phyloP scores from a whole-genome alignment of 2,888 invertebrate genomes.

The Auanema freiburgensis region DNA sequence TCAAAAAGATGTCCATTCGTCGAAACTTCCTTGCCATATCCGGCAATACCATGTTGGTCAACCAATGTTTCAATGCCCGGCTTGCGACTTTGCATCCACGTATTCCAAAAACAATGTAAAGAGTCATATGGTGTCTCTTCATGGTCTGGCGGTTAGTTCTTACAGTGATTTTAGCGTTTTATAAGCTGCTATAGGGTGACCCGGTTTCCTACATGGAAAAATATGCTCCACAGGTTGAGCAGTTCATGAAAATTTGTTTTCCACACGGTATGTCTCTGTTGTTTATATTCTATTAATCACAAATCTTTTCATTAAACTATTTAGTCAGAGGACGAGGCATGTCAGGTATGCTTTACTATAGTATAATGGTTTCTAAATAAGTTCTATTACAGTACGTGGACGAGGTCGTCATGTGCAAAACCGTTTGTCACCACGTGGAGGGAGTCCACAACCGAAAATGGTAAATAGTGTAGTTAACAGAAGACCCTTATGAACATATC shows the following conservation, averaged over 20 bases:
- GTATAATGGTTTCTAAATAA: too few species aligned
- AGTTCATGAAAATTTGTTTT: constrained; percentile 64
- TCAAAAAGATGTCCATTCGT: constrained; percentile 63
- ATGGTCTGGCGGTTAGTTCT: constrained; percentile 54
- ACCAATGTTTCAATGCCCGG: constrained; percentile 64
- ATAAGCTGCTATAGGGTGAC: constrained; percentile 38
- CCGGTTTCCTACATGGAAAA: constrained; percentile 63
- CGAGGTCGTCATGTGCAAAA: constrained; percentile 62
- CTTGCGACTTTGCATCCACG: constrained; percentile 63
- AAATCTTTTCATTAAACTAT: neutral
- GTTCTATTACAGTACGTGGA: constrained; percentile 48
- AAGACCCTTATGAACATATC: too few species aligned
- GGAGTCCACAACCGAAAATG: constrained; percentile 24
- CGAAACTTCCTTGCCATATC: constrained; percentile 63
- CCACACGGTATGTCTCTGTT: constrained; percentile 47
- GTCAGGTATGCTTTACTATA: too few species aligned
- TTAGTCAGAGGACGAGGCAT: too few species aligned
- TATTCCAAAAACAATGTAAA: constrained; percentile 64
- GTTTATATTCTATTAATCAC: neutral
- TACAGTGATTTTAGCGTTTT: neutral
- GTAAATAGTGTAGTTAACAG: too few species aligned
- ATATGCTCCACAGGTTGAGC: constrained; percentile 63
- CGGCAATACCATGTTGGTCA: constrained; percentile 63
- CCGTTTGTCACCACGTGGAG: constrained; percentile 38
- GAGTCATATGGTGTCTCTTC: constrained; percentile 63